These are phyloP conservation scores for Tetraodon nigroviridis DNA, from an alignment of 2,113 vertebrate genomes.

Conservation along the genomic window DNA sequence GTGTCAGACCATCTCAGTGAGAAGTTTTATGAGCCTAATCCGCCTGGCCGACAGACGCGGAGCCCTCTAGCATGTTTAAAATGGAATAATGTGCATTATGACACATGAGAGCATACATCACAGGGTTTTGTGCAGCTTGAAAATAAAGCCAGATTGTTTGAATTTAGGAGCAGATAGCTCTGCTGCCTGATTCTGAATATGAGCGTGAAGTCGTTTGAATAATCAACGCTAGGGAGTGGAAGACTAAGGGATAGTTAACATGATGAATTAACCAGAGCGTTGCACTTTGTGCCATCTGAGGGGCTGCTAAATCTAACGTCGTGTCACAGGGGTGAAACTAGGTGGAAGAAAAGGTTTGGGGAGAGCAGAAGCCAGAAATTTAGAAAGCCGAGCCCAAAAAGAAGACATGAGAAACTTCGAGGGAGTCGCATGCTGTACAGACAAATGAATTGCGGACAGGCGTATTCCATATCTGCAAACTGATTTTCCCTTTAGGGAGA, in stretches of 20 bases:
- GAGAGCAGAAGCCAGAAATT: conserved; percentile 13
- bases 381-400: conserved; percentile 21
- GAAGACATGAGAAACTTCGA: conserved; percentile 22
- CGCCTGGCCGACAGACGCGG: conserved; percentile 40
- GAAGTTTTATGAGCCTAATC: conserved; percentile 66
- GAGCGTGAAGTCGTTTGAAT: conserved; percentile 57
- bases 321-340: conserved; percentile 3
- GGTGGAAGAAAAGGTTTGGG: conserved; percentile 13
- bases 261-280: conserved; percentile 48
- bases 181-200: conserved; percentile 56
- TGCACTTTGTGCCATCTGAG: conserved; percentile 44
- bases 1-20: conserved; percentile 58
- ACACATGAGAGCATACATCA: conserved; percentile 55
- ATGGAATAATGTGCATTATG: conserved; percentile 63
- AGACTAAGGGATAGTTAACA: conserved; percentile 58
- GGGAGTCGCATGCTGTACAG: conserved; percentile 40
- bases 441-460: conserved; percentile 46
- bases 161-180: conserved; percentile 59
- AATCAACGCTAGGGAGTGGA: conserved; percentile 47
- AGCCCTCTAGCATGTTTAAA: conserved; percentile 50
- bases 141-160: conserved; percentile 28
- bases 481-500: conserved; percentile 47
- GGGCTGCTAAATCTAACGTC: conserved; percentile 51
- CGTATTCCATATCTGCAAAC: conserved; percentile 55
- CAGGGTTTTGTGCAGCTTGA: conserved; percentile 36